Percentiles rank a stretch among this genome's conserved stretches.
Conservation (phyloP, 2,888 invertebrate species). For the Morpho helenor region DNA sequence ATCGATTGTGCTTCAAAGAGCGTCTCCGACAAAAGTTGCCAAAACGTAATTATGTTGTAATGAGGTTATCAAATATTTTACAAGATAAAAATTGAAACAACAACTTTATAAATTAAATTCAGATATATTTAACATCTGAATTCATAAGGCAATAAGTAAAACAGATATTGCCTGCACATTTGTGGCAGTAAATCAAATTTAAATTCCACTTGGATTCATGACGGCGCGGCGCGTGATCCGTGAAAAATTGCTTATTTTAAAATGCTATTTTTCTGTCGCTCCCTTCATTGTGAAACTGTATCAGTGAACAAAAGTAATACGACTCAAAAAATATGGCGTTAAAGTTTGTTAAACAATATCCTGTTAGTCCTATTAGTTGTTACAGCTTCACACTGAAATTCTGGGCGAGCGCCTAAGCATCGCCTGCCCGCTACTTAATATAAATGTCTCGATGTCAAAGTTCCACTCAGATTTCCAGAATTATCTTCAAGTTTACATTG, state of each 20-base stretch:
- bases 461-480: too few relatives aligned
- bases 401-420: too few relatives aligned
- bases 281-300: conserved; percentile 38
- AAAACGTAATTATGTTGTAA: not conserved
- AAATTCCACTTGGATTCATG: conserved; percentile 45
- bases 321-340: not conserved
- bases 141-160: conserved; percentile 55
- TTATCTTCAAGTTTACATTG: too few relatives aligned
- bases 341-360: too few relatives aligned
- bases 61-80: not conserved
- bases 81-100: too few relatives aligned
- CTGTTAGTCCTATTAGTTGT: too few relatives aligned
- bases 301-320: conserved; percentile 25
- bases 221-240: conserved; percentile 49
- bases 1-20: conserved; percentile 23
- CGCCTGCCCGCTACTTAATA: too few relatives aligned
- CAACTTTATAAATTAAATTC: too few relatives aligned
- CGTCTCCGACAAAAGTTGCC: conserved; percentile 10
- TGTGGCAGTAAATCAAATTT: conserved; percentile 66
- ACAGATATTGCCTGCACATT: conserved; percentile 59
- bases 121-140: conserved; percentile 8
- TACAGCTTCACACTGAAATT: too few relatives aligned
- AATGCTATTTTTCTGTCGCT: conserved; percentile 51
- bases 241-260: conserved; percentile 71
- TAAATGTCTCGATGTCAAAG: too few relatives aligned